Conservation (phyloP, 2,888 invertebrate species). For the Malthinus seriepunctatus region DNA sequence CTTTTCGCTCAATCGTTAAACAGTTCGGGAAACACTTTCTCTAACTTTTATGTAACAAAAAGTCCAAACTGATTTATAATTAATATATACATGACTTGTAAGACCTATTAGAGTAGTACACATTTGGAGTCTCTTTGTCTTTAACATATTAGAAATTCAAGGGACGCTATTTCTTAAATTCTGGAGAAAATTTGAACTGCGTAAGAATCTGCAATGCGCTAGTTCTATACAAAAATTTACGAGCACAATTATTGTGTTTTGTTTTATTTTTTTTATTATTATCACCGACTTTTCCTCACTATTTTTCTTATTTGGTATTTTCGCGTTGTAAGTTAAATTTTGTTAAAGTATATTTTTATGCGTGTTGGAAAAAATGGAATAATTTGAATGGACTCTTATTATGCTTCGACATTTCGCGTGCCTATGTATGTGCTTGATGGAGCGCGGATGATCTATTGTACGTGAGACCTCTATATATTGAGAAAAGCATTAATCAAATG, state of each 20-base stretch:
- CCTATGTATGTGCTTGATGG: slow-evolving; percentile 21
- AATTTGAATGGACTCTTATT: slow-evolving; percentile 6
- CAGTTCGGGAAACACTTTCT: neutral
- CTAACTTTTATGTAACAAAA: too few species aligned
- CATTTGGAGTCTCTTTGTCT: too few species aligned
- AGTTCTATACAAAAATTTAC: slow-evolving; percentile 18
- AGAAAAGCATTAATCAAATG: slow-evolving; percentile 37
- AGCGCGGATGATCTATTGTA: slow-evolving; percentile 27
- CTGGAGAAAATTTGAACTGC: neutral
- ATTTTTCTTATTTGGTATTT: neutral
- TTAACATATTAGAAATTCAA: too few species aligned
- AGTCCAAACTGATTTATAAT: too few species aligned
- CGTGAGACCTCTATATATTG: slow-evolving; percentile 20
- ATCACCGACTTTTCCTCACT: neutral
- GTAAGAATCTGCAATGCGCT: slow-evolving; percentile 31
- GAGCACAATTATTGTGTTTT: neutral
- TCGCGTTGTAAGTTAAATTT: slow-evolving; percentile 2
- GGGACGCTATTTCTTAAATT: too few species aligned
- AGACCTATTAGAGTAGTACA: too few species aligned
- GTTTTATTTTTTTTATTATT: neutral
- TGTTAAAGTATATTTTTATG: neutral
- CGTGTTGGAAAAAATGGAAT: neutral
- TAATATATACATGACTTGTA: too few species aligned
- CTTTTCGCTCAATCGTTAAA: too few species aligned
- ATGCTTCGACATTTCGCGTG: slow-evolving; percentile 12